A percentile compares a stretch with the other conserved stretches of the same genome.
phyloP scores from a whole-genome alignment of 2,888 invertebrate species.

The Eristalis intricaria region DNA sequence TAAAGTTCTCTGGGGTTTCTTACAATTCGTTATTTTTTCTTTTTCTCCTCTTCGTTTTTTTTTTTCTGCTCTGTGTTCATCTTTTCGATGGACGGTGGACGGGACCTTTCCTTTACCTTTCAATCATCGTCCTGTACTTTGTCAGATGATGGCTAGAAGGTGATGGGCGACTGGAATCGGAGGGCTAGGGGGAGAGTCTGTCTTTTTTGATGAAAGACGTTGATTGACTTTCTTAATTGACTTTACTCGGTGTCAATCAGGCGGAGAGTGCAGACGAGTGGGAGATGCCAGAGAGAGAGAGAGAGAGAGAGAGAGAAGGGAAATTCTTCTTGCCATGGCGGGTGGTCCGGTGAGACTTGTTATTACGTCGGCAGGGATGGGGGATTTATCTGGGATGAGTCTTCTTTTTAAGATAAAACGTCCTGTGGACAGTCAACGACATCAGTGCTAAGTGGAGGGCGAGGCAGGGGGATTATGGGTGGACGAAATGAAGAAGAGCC shows the following conservation, averaged over 20 bases:
- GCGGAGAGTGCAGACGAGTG: slow-evolving; percentile 38
- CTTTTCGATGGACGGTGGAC: slow-evolving; percentile 18
- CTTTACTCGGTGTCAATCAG: slow-evolving; percentile 70
- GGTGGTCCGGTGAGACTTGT: background rate
- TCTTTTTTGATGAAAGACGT: slow-evolving; percentile 78
- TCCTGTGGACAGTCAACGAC: background rate
- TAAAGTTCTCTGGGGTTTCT: slow-evolving; percentile 44
- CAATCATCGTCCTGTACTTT: slow-evolving; percentile 62
- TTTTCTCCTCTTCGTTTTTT: background rate
- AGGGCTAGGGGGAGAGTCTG: slow-evolving; percentile 8
- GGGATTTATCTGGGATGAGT: background rate
- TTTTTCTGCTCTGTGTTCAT: slow-evolving; percentile 1
- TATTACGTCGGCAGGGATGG: background rate
- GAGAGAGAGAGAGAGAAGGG: no score
- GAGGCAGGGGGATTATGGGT: background rate
- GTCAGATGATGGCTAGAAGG: slow-evolving; percentile 17
- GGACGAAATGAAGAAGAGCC: no score
- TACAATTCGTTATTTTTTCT: slow-evolving; percentile 1
- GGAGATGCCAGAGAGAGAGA: background rate
- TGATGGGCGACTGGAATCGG: background rate
- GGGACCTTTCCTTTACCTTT: slow-evolving; percentile 61
- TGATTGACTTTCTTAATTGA: slow-evolving; percentile 79
- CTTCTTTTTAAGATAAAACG: background rate
- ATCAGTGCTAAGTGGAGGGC: background rate
- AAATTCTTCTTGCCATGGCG: background rate